Conservation (phyloP, 2,888 invertebrate species). For the Cecidostiba fungosa region DNA sequence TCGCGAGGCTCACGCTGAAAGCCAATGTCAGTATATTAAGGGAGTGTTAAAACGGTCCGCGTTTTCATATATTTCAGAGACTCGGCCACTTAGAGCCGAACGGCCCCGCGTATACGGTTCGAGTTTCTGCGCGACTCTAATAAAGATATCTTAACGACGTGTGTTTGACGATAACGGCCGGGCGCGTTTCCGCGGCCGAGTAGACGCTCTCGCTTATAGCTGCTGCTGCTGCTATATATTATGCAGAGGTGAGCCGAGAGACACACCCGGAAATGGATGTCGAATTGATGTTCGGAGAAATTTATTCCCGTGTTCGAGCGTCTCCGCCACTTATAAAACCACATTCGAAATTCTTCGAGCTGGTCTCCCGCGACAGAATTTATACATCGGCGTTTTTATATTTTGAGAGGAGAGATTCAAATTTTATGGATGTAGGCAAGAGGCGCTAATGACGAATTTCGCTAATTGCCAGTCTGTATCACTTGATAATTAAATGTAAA, state of each 20-base stretch:
- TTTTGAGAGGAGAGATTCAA: too few relatives aligned
- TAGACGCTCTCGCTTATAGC: too few relatives aligned
- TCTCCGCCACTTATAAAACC: constrained; percentile 3
- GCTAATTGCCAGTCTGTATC: constrained; percentile 1
- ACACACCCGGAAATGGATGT: constrained; percentile 57
- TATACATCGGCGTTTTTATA: too few relatives aligned
- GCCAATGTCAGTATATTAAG: constrained; percentile 61
- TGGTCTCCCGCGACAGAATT: background rate
- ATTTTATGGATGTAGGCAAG: constrained; percentile 35
- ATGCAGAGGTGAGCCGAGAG: background rate
- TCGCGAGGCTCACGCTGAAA: constrained; percentile 46
- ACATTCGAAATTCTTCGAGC: constrained; percentile 20
- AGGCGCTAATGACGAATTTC: constrained; percentile 29
- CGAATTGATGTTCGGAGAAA: constrained; percentile 43
- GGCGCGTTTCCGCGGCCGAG: background rate
- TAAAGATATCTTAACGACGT: constrained; percentile 62
- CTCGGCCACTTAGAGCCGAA: constrained; percentile 9
- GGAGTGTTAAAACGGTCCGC: constrained; percentile 65
- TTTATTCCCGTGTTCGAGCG: constrained; percentile 25
- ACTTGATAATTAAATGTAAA: background rate
- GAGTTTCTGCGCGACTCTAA: constrained; percentile 38
- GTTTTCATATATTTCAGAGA: background rate
- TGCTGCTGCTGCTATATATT: too few relatives aligned
- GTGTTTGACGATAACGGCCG: constrained; percentile 57
- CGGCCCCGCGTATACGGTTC: background rate